These are phyloP conservation scores for Emmelina monodactyla DNA, from an alignment of 2,888 invertebrate species.

Conservation along the genomic window DNA sequence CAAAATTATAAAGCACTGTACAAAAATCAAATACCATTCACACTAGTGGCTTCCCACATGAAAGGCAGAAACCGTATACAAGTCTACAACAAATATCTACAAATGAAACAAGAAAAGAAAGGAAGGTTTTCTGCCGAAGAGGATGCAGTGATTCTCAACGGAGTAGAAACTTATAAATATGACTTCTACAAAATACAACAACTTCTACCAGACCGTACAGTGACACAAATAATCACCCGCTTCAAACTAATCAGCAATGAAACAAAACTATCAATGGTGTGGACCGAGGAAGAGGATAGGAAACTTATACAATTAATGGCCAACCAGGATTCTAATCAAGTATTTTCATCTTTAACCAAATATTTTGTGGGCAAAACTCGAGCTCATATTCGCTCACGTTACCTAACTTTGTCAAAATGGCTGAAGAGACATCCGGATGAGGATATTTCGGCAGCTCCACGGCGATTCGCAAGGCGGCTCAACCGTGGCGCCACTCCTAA, in stretches of 20 bases:
- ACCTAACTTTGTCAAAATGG: conserved; percentile 39
- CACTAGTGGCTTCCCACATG: conserved; percentile 69
- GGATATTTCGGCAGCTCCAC: conserved; percentile 22
- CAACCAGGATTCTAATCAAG: conserved; percentile 38
- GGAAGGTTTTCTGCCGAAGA: conserved; percentile 73
- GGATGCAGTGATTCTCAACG: conserved; percentile 69
- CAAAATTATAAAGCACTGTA: too few species aligned
- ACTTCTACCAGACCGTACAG: conserved; percentile 69
- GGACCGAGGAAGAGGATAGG: conserved; percentile 70
- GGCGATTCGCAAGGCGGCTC: conserved; percentile 19
- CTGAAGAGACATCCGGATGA: conserved; percentile 33
- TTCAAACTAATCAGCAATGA: conserved; percentile 57
- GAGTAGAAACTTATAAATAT: conserved; percentile 66
- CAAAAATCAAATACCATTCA: too few species aligned
- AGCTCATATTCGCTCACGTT: conserved; percentile 63
- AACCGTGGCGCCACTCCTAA: conserved; percentile 16
- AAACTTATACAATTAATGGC: conserved; percentile 63
- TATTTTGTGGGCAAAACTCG: conserved; percentile 48
- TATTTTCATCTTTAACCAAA: conserved; percentile 41
- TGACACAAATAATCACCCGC: conserved; percentile 67
- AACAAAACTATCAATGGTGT: conserved; percentile 48
- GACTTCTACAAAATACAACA: conserved; percentile 67
- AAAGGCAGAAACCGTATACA: conserved; percentile 70
- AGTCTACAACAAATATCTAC: conserved; percentile 66
- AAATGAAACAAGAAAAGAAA: conserved; percentile 49